Evolutionary conservation across 1,140 invertebrate genomes (phyloP).

Genomic region (Samia ricini): DNA sequence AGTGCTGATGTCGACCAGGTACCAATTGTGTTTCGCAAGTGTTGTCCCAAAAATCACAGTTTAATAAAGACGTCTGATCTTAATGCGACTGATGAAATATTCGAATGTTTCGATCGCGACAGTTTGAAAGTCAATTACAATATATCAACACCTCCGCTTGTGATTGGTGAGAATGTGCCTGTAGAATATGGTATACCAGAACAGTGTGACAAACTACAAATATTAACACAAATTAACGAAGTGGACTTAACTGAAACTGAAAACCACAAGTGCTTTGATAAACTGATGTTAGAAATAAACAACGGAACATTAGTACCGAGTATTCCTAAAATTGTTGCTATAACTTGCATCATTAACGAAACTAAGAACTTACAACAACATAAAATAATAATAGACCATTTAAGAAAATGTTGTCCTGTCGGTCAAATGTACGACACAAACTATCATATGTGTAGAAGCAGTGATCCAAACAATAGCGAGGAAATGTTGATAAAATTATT

Average conservation of each 20-base stretch:
- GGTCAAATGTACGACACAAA: conserved; percentile 44
- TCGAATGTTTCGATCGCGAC: conserved; percentile 43
- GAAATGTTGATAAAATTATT: conserved; percentile 33
- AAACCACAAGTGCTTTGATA: conserved; percentile 52
- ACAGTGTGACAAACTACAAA: conserved; percentile 40
- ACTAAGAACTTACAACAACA: conserved; percentile 18
- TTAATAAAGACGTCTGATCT: conserved; percentile 44
- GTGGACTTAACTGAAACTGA: conserved; percentile 25
- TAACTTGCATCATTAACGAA: conserved; percentile 47
- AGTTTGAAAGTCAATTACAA: conserved; percentile 30
- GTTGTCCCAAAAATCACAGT: conserved; percentile 45
- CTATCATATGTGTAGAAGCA: conserved; percentile 43
- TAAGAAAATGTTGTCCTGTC: conserved; percentile 58
- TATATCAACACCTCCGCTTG: conserved; percentile 39
- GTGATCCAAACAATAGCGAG: conserved; percentile 20
- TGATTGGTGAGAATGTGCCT: conserved; percentile 37
- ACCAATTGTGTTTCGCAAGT: conserved; percentile 50
- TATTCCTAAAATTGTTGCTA: conserved; percentile 51
- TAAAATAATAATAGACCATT: conserved; percentile 35
- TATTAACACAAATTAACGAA: conserved; percentile 20
- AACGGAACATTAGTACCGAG: conserved; percentile 46
- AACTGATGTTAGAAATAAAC: conserved; percentile 41
- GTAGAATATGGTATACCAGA: conserved; percentile 43
- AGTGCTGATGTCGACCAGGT: conserved; percentile 27
- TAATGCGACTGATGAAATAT: conserved; percentile 33